phyloP scores from a whole-genome alignment of 2,113 vertebrate genomes.

The Chionodraco myersi region DNA sequence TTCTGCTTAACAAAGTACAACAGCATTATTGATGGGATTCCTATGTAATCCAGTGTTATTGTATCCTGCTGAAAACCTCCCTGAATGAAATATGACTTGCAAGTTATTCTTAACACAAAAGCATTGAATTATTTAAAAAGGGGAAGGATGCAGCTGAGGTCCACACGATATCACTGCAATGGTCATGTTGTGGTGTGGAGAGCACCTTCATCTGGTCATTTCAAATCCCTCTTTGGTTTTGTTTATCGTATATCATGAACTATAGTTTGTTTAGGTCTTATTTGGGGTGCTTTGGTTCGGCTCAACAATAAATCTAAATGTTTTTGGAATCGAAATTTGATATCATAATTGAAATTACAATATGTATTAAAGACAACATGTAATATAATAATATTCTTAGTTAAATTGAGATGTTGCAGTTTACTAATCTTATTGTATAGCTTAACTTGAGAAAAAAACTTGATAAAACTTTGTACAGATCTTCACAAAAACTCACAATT shows the following conservation, averaged over 20 bases:
- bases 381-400: no score
- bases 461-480: no score
- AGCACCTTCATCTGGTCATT: background rate
- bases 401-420: no score
- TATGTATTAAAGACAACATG: no score
- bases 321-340: no score
- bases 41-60: constrained; percentile 14
- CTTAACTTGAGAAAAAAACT: no score
- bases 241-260: background rate
- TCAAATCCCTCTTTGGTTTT: background rate
- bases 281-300: background rate
- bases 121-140: constrained; percentile 42
- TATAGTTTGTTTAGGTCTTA: background rate
- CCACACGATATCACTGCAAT: background rate
- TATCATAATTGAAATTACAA: no score
- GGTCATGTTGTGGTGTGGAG: background rate
- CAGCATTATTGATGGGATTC: constrained; percentile 17
- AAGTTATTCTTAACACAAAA: constrained; percentile 22
- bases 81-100: background rate
- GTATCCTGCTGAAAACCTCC: constrained; percentile 4
- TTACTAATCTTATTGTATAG: no score
- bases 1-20: background rate
- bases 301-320: no score
- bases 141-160: constrained; percentile 7
- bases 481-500: no score